phyloP scores from a whole-genome alignment of 2,113 vertebrate genomes.

The Neolamprologus ventralis region DNA sequence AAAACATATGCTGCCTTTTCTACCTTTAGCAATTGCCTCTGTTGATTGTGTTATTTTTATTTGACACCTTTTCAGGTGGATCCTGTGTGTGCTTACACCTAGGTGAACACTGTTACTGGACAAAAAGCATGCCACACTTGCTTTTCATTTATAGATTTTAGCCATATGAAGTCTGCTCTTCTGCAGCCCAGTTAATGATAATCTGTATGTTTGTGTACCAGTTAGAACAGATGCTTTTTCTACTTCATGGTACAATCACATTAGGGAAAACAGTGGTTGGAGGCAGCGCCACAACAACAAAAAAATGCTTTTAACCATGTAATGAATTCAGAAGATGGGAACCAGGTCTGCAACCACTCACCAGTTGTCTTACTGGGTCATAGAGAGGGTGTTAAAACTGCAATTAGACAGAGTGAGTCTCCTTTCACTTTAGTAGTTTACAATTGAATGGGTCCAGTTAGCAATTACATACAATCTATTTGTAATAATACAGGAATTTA shows the following conservation, averaged over 20 bases:
- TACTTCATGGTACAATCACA: neutral
- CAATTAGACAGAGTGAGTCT: neutral
- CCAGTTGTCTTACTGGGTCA: neutral
- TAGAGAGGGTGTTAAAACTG: neutral
- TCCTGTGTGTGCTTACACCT: neutral
- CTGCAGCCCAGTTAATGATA: neutral
- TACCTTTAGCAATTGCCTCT: slow-evolving; percentile 15
- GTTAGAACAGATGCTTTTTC: neutral
- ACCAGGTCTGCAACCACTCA: neutral
- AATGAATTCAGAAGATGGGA: neutral
- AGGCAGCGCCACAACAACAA: neutral
- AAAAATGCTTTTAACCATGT: neutral
- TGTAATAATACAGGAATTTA: neutral
- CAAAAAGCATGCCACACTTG: neutral
- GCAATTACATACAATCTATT: neutral
- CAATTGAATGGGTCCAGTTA: neutral
- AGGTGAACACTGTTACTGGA: neutral
- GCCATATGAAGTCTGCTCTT: neutral
- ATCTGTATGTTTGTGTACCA: neutral
- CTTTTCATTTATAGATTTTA: neutral
- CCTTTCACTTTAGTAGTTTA: neutral
- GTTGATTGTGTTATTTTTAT: neutral
- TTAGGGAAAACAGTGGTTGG: neutral
- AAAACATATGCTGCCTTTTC: slow-evolving; percentile 42
- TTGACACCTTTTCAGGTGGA: slow-evolving; percentile 17